phyloP scores from a whole-genome alignment of 2,888 invertebrate genomes.

The Galeruca laticollis region DNA sequence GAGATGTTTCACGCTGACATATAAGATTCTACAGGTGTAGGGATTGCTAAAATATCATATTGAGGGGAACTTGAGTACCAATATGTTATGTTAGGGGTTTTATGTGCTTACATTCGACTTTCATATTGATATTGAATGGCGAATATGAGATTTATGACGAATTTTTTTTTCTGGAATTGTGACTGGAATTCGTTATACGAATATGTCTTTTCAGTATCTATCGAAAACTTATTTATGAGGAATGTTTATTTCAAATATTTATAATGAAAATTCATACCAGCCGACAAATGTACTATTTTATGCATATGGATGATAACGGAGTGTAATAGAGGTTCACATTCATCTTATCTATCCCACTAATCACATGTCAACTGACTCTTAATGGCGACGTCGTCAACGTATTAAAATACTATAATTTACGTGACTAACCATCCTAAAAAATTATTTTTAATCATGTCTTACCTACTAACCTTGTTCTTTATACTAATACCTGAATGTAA shows the following conservation, averaged over 20 bases:
- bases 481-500: no score
- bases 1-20: conserved; percentile 51
- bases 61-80: conserved; percentile 62
- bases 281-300: no score
- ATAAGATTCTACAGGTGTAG: conserved; percentile 64
- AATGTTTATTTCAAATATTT: neutral
- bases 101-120: conserved; percentile 62
- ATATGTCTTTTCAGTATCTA: neutral
- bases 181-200: conserved; percentile 43
- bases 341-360: no score
- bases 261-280: neutral
- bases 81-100: conserved; percentile 63
- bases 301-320: no score
- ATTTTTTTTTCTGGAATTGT: conserved; percentile 39
- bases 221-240: neutral
- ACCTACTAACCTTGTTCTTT: no score
- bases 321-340: no score
- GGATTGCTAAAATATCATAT: conserved; percentile 65
- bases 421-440: no score
- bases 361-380: no score
- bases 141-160: conserved; percentile 58
- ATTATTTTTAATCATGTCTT: no score
- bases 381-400: no score
- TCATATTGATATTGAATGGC: conserved; percentile 61
- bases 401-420: no score